phyloP scores from a whole-genome alignment of 2,797 vertebrate species.

The Oreonectes daqikongensis region DNA sequence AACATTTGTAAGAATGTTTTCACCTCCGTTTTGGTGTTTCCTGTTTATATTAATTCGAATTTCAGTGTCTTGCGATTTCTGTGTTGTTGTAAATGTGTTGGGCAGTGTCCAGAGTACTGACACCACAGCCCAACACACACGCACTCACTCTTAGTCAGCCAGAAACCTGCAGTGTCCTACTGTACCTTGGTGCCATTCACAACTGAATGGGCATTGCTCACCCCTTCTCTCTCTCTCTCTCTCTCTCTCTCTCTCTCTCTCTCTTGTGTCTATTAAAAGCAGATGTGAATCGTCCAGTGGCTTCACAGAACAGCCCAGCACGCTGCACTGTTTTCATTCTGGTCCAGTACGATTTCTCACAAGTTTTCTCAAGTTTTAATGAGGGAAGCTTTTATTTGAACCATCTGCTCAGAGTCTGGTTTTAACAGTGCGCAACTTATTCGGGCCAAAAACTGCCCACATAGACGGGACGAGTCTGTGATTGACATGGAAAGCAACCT shows the following conservation, averaged over 20 bases:
- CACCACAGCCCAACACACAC: neutral
- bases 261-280: slow-evolving; percentile 28
- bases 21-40: neutral
- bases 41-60: slow-evolving; percentile 3
- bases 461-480: neutral
- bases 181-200: slow-evolving; percentile 51
- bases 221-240: slow-evolving; percentile 19
- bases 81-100: slow-evolving; percentile 21
- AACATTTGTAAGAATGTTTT: slow-evolving; percentile 7
- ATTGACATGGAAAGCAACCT: neutral
- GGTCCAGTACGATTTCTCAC: neutral
- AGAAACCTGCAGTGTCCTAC: slow-evolving; percentile 52
- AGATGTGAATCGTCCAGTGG: slow-evolving; percentile 20
- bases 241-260: slow-evolving; percentile 23
- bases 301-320: slow-evolving; percentile 20
- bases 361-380: slow-evolving; percentile 44
- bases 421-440: neutral
- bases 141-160: slow-evolving; percentile 14
- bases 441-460: neutral
- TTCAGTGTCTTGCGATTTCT: neutral
- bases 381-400: slow-evolving; percentile 45
- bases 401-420: slow-evolving; percentile 42
- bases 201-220: slow-evolving; percentile 43
- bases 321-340: slow-evolving; percentile 25
- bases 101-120: neutral